Evolutionary conservation across 2,113 vertebrate genomes (phyloP), one percentile per base, ranked within the genome.

Genomic region (Festucalex cinctus): DNA sequence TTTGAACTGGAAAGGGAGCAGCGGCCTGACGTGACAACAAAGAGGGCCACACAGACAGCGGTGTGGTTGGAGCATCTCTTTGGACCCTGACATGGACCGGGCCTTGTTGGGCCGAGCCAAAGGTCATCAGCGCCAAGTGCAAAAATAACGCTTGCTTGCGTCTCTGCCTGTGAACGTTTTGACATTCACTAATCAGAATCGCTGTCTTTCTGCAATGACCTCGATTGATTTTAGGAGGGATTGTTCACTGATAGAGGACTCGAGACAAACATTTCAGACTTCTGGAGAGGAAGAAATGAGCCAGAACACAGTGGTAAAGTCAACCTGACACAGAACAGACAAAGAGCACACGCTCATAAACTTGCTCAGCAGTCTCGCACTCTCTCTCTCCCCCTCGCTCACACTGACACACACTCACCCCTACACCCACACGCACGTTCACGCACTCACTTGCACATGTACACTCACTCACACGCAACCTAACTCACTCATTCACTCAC

Each of bases 41-140:
- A 87, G 76, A 74, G 84, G 88, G 86, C 90, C 91, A 90, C 90
- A 92, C 90, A 89, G 87, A 85, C 81, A 80, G 87, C 22, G 36
- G 82, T 9, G 82, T 9, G 85, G 84, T 80, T 66, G 74, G 75
- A 85, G 76, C 78, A 78, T 85, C 86, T 80, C 76, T 78, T 49
- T 75, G 66, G 77, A 77, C 70, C 62, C 61, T 83, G 75, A 85
- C 73, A 75, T 65, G 81, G 73, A 83, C 74, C 53, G 64, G 13
- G 32, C 26, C 26, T 41, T 62, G 60, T 62, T 62, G 39, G 60
- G 74, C 49, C 5, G 66, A 73, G 48, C 60, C 49, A 70, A 24
- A 63, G 64, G 71, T 32, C 39, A 60, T 49, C 1, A 14, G 35
- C 66, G 77, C 72, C 68, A 74, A 74, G 65, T 37, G 64, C 58